A percentile compares a stretch with the other conserved stretches of the same genome.
phyloP scores from a whole-genome alignment of 2,113 vertebrate species.

The Heptranchias perlo region DNA sequence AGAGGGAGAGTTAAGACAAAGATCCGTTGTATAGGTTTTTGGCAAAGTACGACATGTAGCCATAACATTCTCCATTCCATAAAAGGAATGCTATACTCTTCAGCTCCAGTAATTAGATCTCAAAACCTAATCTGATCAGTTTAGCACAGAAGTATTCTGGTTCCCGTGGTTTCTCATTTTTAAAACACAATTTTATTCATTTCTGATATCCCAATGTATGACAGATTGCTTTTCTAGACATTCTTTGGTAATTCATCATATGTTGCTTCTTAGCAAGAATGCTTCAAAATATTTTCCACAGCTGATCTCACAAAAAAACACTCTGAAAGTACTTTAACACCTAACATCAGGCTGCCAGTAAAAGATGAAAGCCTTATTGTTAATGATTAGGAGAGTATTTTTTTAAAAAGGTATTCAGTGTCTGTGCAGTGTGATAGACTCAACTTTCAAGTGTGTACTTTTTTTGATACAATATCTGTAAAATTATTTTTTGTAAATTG shows the following conservation, averaged over 20 bases:
- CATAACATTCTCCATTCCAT: neutral
- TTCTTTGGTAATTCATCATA: neutral
- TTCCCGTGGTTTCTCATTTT: neutral
- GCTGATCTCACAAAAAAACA: neutral
- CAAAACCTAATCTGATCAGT: neutral
- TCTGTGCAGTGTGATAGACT: neutral
- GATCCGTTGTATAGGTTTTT: neutral
- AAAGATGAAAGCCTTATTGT: neutral
- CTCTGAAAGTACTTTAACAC: neutral
- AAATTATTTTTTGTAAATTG: neutral
- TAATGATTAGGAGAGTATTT: neutral
- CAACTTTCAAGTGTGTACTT: neutral
- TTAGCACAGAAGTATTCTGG: neutral
- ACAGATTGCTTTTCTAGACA: neutral
- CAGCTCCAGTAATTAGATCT: neutral
- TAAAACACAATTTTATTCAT: neutral
- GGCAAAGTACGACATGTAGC: neutral
- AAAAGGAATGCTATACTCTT: neutral
- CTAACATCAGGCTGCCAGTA: neutral
- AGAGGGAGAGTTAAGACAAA: neutral
- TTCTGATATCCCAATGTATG: neutral
- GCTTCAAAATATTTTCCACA: neutral
- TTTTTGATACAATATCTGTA: neutral
- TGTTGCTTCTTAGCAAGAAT: neutral
- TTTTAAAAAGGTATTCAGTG: neutral